Evolutionary conservation across 1,140 invertebrate species (phyloP).

Genomic region (Eufriesea mexicana): DNA sequence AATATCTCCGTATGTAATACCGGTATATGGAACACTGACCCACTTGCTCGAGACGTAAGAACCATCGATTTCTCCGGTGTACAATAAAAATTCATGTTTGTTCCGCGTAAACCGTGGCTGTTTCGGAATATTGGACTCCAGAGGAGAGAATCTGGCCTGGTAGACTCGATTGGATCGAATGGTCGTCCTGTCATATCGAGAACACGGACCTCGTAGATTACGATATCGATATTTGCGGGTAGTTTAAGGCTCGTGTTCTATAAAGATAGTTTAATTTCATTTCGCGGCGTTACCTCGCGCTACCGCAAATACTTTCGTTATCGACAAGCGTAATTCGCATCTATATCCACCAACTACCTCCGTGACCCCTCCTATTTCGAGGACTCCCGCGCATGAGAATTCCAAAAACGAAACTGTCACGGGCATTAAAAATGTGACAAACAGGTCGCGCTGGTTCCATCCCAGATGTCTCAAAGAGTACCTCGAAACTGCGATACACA

Average conservation of each 20-base stretch:
- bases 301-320: background rate
- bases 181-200: background rate
- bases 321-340: background rate
- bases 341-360: background rate
- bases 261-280: background rate
- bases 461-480: too few species aligned
- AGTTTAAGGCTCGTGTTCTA: background rate
- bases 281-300: background rate
- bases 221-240: background rate
- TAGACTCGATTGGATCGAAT: background rate
- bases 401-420: too few species aligned
- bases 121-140: background rate
- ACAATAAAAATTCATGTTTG: conserved; percentile 4
- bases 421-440: too few species aligned
- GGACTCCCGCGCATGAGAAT: too few species aligned
- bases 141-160: background rate
- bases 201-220: background rate
- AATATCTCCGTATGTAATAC: background rate
- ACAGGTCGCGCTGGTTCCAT: too few species aligned
- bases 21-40: background rate
- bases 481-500: too few species aligned
- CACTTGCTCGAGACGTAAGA: background rate
- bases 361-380: too few species aligned
- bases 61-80: background rate
- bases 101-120: background rate